Evolutionary conservation across 2,113 vertebrate species (phyloP).

Genomic region (Progne subis): DNA sequence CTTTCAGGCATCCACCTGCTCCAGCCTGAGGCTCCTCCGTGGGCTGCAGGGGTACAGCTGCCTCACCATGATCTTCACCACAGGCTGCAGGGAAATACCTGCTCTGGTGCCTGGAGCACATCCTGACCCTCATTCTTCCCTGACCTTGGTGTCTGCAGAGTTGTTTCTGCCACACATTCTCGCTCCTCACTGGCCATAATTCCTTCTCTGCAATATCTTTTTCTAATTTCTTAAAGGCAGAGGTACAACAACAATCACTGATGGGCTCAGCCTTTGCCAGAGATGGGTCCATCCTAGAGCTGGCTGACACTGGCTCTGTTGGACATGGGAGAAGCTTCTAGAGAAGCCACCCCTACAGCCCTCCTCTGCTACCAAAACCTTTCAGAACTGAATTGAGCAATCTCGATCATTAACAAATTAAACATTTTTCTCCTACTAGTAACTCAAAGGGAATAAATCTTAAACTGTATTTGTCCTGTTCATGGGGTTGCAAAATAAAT

Average conservation of each 20-base stretch:
- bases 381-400: neutral
- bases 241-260: accelerated
- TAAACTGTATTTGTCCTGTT: neutral
- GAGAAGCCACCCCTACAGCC: neutral
- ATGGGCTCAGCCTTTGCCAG: neutral
- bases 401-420: neutral
- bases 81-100: neutral
- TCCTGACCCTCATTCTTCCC: neutral
- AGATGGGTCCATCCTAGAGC: neutral
- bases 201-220: neutral
- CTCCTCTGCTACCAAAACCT: neutral
- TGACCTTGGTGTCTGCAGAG: neutral
- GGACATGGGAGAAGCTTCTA: neutral
- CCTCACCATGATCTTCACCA: neutral
- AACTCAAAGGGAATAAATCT: neutral
- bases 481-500: neutral
- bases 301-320: neutral
- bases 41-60: neutral
- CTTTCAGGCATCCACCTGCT: neutral
- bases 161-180: neutral
- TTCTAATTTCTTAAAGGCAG: neutral
- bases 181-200: neutral
- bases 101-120: neutral
- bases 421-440: neutral
- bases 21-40: neutral